phyloP scores from a whole-genome alignment of 92 coral and sea anemone species.

The Desmophyllum pertusum region DNA sequence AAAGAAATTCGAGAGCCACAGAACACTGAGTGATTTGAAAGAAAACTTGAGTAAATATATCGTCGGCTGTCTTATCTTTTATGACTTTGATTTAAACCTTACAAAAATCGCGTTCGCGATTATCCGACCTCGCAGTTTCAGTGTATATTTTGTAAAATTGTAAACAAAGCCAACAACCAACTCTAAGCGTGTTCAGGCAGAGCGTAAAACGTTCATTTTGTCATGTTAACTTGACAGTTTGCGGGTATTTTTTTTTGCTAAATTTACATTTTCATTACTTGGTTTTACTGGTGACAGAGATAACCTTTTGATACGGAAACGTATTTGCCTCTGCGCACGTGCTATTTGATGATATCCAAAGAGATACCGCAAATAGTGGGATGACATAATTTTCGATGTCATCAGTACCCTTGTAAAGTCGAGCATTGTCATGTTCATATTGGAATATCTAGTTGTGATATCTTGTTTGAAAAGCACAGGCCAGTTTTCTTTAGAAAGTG shows the following conservation, averaged over 20 bases:
- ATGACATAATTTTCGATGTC: slow-evolving; percentile 28
- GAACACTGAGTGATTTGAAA: background rate
- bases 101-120: background rate
- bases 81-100: background rate
- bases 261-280: slow-evolving; percentile 26
- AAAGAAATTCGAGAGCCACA: slow-evolving; percentile 1
- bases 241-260: slow-evolving; percentile 1
- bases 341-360: slow-evolving; percentile 33
- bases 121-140: too few relatives aligned
- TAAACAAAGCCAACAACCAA: background rate
- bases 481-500: slow-evolving; percentile 20
- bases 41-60: background rate
- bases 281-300: background rate
- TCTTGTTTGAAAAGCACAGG: slow-evolving; percentile 12
- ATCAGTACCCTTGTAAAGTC: slow-evolving; percentile 17
- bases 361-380: slow-evolving; percentile 27
- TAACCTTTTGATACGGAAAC: slow-evolving; percentile 4
- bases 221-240: slow-evolving; percentile 8
- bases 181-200: slow-evolving; percentile 17
- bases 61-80: background rate
- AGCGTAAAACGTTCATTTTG: background rate
- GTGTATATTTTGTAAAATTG: background rate
- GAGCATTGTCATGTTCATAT: slow-evolving; percentile 11
- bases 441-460: slow-evolving; percentile 27
- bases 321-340: slow-evolving; percentile 12